Conservation (phyloP, 2,113 vertebrate genomes). For the Chauna torquata region DNA sequence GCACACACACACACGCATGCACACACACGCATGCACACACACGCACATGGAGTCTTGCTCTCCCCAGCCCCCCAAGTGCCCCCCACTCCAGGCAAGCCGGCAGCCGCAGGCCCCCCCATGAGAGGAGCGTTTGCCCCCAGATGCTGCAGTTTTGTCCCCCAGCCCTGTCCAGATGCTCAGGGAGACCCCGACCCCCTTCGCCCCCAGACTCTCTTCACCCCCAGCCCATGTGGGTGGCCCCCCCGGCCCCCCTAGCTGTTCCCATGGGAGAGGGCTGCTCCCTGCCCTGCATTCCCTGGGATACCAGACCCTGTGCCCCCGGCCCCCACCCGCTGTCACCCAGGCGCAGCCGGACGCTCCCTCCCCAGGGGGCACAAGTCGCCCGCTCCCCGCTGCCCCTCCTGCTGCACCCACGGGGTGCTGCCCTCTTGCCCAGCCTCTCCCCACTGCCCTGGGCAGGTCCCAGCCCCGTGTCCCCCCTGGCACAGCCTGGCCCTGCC, state of each 20-base stretch:
- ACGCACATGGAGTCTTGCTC: too few species aligned
- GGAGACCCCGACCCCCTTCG: background rate
- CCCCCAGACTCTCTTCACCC: background rate
- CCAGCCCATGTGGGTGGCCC: background rate
- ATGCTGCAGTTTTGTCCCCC: background rate
- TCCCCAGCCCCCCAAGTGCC: background rate
- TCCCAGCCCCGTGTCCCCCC: background rate
- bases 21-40: too few species aligned
- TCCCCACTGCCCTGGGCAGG: background rate
- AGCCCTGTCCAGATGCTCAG: background rate
- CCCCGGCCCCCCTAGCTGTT: background rate
- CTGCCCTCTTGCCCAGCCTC: background rate
- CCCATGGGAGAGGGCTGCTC: background rate
- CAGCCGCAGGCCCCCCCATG: too few species aligned
- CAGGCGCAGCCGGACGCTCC: background rate
- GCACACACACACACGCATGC: too few species aligned
- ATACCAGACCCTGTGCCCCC: background rate
- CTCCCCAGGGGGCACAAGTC: background rate
- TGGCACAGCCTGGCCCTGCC: background rate
- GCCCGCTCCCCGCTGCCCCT: background rate
- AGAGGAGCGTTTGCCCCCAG: fast-evolving
- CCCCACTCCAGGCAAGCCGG: too few species aligned
- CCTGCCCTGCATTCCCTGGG: slow-evolving; percentile 1
- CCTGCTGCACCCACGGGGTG: background rate
- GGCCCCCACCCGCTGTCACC: background rate